Conservation (phyloP, 2,888 invertebrate genomes). For the Parnassius apollo region DNA sequence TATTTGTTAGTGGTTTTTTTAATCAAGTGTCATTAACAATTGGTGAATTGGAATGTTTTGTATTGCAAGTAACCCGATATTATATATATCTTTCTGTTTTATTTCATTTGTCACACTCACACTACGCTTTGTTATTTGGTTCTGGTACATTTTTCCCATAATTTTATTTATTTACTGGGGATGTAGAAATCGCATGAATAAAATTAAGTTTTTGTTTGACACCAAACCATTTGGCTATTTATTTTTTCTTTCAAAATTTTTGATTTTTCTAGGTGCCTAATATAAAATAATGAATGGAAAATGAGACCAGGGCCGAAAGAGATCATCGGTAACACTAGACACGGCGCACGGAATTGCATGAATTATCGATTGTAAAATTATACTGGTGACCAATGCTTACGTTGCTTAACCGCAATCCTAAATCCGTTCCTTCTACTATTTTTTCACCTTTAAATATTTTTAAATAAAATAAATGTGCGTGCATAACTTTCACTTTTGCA, state of each 20-base stretch:
- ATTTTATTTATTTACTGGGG: constrained; percentile 38
- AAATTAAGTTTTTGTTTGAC: constrained; percentile 20
- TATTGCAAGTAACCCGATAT: too few species aligned
- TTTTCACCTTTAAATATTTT: constrained; percentile 6
- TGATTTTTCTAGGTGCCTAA: constrained; percentile 57
- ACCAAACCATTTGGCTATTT: constrained; percentile 30
- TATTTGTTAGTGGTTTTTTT: too few species aligned
- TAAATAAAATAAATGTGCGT: not conserved
- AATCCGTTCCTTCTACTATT: constrained; percentile 24
- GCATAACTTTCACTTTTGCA: constrained; percentile 15
- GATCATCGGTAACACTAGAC: constrained; percentile 62
- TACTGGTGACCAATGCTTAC: constrained; percentile 33
- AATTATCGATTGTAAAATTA: constrained; percentile 31
- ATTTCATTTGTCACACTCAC: constrained; percentile 21
- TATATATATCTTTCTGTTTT: too few species aligned
- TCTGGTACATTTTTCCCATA: constrained; percentile 69
- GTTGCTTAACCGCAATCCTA: constrained; percentile 33
- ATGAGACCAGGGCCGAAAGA: constrained; percentile 80
- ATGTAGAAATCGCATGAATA: constrained; percentile 39
- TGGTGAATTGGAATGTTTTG: too few species aligned
- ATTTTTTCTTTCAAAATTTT: constrained; percentile 49
- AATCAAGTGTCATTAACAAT: too few species aligned
- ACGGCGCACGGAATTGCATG: constrained; percentile 66
- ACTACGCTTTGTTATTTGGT: constrained; percentile 57
- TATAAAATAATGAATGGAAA: constrained; percentile 52